phyloP scores from a whole-genome alignment of 2,888 invertebrate genomes.

The Drosophila infuscata region DNA sequence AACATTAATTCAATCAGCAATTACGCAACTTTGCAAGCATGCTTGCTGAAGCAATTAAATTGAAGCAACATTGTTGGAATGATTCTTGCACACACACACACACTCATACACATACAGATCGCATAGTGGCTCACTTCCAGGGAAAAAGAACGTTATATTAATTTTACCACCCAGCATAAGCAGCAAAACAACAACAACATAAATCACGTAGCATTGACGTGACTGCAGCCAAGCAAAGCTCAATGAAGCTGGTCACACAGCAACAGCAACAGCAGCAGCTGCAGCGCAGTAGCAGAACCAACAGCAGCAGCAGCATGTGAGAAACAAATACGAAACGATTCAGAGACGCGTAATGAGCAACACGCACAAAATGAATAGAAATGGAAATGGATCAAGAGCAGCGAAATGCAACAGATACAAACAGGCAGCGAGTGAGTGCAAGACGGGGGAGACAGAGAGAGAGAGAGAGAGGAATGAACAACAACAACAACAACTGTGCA shows the following conservation, averaged over 20 bases:
- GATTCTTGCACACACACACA: conserved; percentile 32
- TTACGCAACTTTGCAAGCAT: conserved; percentile 56
- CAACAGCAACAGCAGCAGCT: conserved; percentile 30
- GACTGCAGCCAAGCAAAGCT: conserved; percentile 75
- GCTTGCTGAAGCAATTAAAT: conserved; percentile 62
- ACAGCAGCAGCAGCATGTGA: conserved; percentile 40
- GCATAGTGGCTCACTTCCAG: conserved; percentile 50
- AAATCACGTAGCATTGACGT: conserved; percentile 69
- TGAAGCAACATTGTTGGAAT: conserved; percentile 61
- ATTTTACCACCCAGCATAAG: conserved; percentile 62
- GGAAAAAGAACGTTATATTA: conserved; percentile 74
- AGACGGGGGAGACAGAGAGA: conserved; percentile 3
- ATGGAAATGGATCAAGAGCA: conserved; percentile 79
- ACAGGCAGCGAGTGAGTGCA: conserved; percentile 22
- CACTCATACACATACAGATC: conserved; percentile 22
- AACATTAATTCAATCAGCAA: conserved; percentile 37
- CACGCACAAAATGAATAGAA: conserved; percentile 77
- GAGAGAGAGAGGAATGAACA: conserved; percentile 10
- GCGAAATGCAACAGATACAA: conserved; percentile 66
- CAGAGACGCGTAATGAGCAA: conserved; percentile 65
- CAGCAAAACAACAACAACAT: conserved; percentile 41
- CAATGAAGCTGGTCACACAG: conserved; percentile 68
- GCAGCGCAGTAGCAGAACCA: conserved; percentile 7
- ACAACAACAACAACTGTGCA: conserved; percentile 34
- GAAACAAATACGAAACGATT: conserved; percentile 44